phyloP scores from a whole-genome alignment of 1,140 invertebrate genomes.

The Micrasema minimum region DNA sequence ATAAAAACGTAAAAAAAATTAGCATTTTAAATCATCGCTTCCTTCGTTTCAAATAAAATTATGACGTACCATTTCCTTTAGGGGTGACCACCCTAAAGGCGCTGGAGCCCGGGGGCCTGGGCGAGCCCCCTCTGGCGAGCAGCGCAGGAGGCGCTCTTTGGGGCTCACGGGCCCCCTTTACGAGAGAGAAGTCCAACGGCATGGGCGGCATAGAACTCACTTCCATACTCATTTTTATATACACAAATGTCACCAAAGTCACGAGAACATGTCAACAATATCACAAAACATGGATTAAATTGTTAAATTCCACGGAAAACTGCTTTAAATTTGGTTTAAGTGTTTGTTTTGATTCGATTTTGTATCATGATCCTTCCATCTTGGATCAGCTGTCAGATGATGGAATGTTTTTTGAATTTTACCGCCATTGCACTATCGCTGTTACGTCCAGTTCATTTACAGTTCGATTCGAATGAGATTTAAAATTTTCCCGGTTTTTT shows the following conservation, averaged over 20 bases:
- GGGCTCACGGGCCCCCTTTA: constrained; percentile 56
- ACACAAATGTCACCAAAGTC: no score
- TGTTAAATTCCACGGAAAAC: no score
- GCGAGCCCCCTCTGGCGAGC: constrained; percentile 57
- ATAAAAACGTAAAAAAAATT: no score
- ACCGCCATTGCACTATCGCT: constrained; percentile 9
- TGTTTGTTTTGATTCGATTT: neutral
- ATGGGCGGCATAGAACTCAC: constrained; percentile 67
- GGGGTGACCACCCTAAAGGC: constrained; percentile 66
- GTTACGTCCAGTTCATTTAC: neutral
- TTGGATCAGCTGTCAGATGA: constrained; percentile 14
- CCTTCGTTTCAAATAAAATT: no score
- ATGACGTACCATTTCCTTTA: constrained; percentile 58
- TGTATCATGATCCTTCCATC: constrained; percentile 21
- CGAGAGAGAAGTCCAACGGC: constrained; percentile 67
- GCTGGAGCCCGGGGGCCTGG: constrained; percentile 61
- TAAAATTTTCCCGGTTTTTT: neutral
- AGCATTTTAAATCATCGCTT: no score
- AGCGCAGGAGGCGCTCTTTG: constrained; percentile 53
- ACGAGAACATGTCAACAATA: no score
- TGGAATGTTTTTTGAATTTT: constrained; percentile 3
- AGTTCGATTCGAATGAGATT: neutral
- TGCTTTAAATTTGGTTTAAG: no score
- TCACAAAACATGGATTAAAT: no score
- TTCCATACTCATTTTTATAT: constrained; percentile 59